Evolutionary conservation across 2,888 invertebrate species (phyloP), one percentile per base, ranked within the genome.

Genomic region (Elysia crispata): DNA sequence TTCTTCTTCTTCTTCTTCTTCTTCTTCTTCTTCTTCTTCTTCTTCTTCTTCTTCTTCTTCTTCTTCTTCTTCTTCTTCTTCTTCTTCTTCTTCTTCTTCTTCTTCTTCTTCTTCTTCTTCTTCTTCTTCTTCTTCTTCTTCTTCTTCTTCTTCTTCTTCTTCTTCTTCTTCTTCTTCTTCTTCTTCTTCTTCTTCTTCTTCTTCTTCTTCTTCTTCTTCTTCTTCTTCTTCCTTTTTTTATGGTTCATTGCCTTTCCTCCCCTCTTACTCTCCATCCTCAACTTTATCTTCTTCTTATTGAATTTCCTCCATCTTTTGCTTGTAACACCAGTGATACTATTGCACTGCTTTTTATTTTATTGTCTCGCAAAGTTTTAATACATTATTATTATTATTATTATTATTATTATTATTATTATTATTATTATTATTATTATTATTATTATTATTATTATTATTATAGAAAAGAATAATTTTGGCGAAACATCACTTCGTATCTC

Each of bases 1-100:
- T 54, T 54, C 54, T 54, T 54, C 54, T 54, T 54, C 54, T 54
- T 54, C 54, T 54, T 54, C 54, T 54, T 54, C 54, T 54, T 54
- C 54, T 54, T 54, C 54, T 54, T 54, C 54, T 54, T 54, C 54
- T 54, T 54, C 54, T 54, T 54, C 54, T 54, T 54, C 54, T 54
- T 54, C 54, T 54, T 54, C 54, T 54, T 54, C 54, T 54, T 54
- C 54, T 54, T 54, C 54, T 54, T 54, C 54, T 54, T 54, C 54
- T 54, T 54, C 54, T 54, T 54, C 54, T 54, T 54, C 54, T 54
- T 54, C 54, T 54, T 54, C 54, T 54, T 54, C 54, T 54, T 54
- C 54, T 54, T 54, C 54, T 54, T 54, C 54, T 54, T 54, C 54
- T 54, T 54, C 54, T 54, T 54, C 54, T 54, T 54, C 54, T 54